Evolutionary conservation across 2,888 invertebrate genomes (phyloP), one percentile per base, ranked within the genome.

Genomic region (Hymenopus coronatus): DNA sequence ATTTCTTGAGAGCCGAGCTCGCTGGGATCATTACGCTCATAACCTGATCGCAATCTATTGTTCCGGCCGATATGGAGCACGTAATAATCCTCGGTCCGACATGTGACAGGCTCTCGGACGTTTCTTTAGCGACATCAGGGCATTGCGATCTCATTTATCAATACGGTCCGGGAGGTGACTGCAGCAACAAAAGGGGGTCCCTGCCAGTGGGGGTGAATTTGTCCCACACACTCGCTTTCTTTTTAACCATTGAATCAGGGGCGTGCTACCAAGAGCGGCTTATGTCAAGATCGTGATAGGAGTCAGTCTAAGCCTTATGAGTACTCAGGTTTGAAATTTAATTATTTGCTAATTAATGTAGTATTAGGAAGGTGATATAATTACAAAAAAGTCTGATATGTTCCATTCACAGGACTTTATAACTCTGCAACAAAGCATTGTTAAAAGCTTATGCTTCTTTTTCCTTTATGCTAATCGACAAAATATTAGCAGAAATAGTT

Each of bases 111-210:
- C 54, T 20, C 54, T 70, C 54, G 54, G 54, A 70, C 54, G 82
- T 30, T 46, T 85, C 85, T 85, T 85, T 85, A 28, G 85, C 46
- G 85, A 85, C 85, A 54, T 85, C 85, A 85, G 85, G 27, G 46
- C 40, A 82, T 82, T 82, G 33, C 30, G 87, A 87, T 87, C 87
- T 87, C 87, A 87, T 87, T 87, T 82, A 87, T 87, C 87, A 85
- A 85, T 85, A 85, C n/a, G 54, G 85, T 40, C 81, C 54, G 54
- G 54, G 54, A 70, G 54, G 54, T 70, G 54, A 70, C 86, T 46
- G 86, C 30, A 81, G 46, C 70, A 87, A 82, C 82, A 87, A 87
- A 87, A 82, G 33, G 82, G 40, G 87, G 82, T 7, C 14, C n/a
- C 82, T 33, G 4, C 20, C 28, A 28, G 28, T 28, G 25, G 86